These are phyloP conservation scores for Drosophila yooni DNA, from an alignment of 2,888 invertebrate genomes.

Conservation along the genomic window DNA sequence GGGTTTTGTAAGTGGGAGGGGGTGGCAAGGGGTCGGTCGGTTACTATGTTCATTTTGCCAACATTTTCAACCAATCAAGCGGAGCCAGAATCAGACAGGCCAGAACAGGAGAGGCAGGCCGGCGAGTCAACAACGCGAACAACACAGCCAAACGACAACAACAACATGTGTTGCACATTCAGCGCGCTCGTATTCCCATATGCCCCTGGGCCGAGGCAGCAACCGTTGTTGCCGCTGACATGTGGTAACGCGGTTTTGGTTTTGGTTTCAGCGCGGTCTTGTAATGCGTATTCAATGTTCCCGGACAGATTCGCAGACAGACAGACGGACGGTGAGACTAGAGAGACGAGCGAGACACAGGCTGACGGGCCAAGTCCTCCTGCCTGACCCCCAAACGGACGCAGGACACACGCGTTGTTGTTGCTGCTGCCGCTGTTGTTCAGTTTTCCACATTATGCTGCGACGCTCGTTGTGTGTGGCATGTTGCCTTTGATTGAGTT, in stretches of 20 bases:
- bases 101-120: slow-evolving; percentile 36
- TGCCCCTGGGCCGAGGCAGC: slow-evolving; percentile 53
- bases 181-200: slow-evolving; percentile 60
- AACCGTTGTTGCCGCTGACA: slow-evolving; percentile 67
- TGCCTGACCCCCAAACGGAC: slow-evolving; percentile 68
- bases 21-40: not conserved
- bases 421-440: slow-evolving; percentile 46
- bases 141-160: slow-evolving; percentile 56
- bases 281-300: slow-evolving; percentile 81
- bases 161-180: slow-evolving; percentile 80
- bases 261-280: slow-evolving; percentile 77
- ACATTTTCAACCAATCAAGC: slow-evolving; percentile 78
- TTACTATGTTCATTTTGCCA: slow-evolving; percentile 50
- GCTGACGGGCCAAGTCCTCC: slow-evolving; percentile 49
- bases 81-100: slow-evolving; percentile 66
- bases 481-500: slow-evolving; percentile 74
- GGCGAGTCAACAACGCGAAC: slow-evolving; percentile 56
- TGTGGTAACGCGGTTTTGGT: slow-evolving; percentile 80
- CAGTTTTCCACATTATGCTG: slow-evolving; percentile 75
- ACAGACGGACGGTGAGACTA: slow-evolving; percentile 32
- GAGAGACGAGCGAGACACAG: slow-evolving; percentile 26
- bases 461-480: slow-evolving; percentile 59
- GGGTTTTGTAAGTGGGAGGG: not conserved
- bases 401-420: slow-evolving; percentile 71
- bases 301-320: slow-evolving; percentile 60